These are phyloP conservation scores for Silurus asotus DNA, from an alignment of 2,113 vertebrate genomes.

Conservation along the genomic window DNA sequence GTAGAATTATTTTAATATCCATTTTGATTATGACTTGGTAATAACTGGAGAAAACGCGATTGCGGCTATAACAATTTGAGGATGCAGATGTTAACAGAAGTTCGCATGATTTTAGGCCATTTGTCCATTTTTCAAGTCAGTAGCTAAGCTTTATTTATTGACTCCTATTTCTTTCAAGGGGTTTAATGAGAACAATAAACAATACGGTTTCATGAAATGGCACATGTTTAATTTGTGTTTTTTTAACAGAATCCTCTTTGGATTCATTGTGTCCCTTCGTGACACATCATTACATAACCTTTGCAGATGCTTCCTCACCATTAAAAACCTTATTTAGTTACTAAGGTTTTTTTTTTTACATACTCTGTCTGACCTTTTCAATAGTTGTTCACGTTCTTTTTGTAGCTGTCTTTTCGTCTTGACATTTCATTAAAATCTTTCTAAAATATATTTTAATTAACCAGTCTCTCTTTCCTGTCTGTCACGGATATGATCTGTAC, in stretches of 20 bases:
- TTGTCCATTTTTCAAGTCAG: constrained; percentile 3
- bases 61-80: neutral
- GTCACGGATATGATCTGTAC: neutral
- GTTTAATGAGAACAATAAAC: constrained; percentile 13
- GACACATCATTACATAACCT: constrained; percentile 36
- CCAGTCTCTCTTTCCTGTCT: neutral
- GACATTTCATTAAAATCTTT: neutral
- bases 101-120: constrained; percentile 13
- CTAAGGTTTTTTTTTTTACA: neutral
- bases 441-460: neutral
- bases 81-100: constrained; percentile 26
- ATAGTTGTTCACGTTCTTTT: neutral
- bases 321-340: neutral
- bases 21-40: neutral
- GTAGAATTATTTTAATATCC: neutral
- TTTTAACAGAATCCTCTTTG: constrained; percentile 16
- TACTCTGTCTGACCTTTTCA: neutral
- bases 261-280: constrained; percentile 21
- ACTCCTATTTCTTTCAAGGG: constrained; percentile 22
- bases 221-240: neutral
- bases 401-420: neutral
- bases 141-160: neutral
- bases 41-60: neutral
- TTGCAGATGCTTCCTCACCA: constrained; percentile 32
- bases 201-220: constrained; percentile 6